A percentile compares a stretch with the other conserved stretches of the same genome.
Conservation (phyloP, 2,113 vertebrate genomes). For the Sander vitreus region DNA sequence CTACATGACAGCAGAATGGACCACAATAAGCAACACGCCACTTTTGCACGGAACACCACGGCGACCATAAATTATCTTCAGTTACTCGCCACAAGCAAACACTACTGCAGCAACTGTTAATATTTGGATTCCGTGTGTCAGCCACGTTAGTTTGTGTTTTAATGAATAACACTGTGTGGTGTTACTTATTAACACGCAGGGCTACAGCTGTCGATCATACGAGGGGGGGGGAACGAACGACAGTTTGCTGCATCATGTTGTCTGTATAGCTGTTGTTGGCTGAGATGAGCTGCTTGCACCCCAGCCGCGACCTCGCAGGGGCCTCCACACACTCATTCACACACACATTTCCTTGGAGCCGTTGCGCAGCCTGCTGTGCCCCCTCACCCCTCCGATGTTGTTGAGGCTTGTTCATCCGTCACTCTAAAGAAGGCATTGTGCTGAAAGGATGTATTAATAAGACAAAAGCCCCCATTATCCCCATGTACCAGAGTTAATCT, state of each 20-base stretch:
- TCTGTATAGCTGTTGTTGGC: constrained; percentile 45
- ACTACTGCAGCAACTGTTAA: not conserved
- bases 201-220: constrained; percentile 34
- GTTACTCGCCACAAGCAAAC: not conserved
- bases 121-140: not conserved
- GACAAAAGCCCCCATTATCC: constrained; percentile 84
- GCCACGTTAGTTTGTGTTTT: constrained; percentile 41
- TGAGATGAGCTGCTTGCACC: constrained; percentile 26
- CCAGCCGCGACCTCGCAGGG: constrained; percentile 26
- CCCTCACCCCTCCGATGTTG: constrained; percentile 72
- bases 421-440: constrained; percentile 82
- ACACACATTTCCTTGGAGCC: constrained; percentile 51
- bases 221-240: too few species aligned
- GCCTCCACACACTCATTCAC: constrained; percentile 12
- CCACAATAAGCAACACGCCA: not conserved
- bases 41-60: not conserved
- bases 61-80: too few species aligned
- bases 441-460: constrained; percentile 83
- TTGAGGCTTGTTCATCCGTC: constrained; percentile 83
- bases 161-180: constrained; percentile 58
- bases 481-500: constrained; percentile 72
- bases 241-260: constrained; percentile 48
- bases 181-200: constrained; percentile 76
- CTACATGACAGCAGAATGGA: not conserved
- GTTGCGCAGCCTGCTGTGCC: constrained; percentile 66